phyloP scores from a whole-genome alignment of 1,140 invertebrate genomes.

The Agraylea sexmaculata region DNA sequence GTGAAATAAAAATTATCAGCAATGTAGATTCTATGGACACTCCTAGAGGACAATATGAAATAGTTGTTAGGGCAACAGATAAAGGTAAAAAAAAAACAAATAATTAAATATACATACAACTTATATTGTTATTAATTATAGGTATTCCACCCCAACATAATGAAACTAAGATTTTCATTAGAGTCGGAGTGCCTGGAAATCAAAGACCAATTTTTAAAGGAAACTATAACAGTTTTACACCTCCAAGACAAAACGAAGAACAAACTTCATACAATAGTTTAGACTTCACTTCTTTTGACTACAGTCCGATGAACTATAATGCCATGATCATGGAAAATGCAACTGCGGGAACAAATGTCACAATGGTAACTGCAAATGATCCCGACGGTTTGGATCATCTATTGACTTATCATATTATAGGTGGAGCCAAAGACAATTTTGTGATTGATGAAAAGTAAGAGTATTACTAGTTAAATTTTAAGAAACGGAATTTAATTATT shows the following conservation, averaged over 20 bases:
- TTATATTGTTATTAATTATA: constrained; percentile 18
- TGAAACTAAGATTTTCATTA: constrained; percentile 50
- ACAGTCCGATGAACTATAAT: constrained; percentile 52
- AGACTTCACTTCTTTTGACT: constrained; percentile 23
- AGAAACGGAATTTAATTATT: constrained; percentile 11
- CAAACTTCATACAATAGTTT: constrained; percentile 1
- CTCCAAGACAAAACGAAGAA: constrained; percentile 17
- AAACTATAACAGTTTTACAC: constrained; percentile 45
- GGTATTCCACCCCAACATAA: constrained; percentile 49
- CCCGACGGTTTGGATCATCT: constrained; percentile 61
- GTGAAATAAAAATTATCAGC: constrained; percentile 52
- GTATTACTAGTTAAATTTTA: constrained; percentile 11
- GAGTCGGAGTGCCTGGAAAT: constrained; percentile 65
- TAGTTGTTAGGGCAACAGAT: constrained; percentile 59
- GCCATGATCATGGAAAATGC: constrained; percentile 61
- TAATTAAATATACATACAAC: constrained; percentile 3
- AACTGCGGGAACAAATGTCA: constrained; percentile 52
- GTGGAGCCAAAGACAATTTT: constrained; percentile 70
- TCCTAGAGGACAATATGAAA: constrained; percentile 58
- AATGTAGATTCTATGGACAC: constrained; percentile 58
- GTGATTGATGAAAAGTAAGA: constrained; percentile 56
- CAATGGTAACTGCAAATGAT: constrained; percentile 57
- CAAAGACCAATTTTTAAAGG: constrained; percentile 65
- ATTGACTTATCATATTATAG: constrained; percentile 58
- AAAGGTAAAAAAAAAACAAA: constrained; percentile 34